A percentile compares a stretch with the other conserved stretches of the same genome.
These are phyloP conservation scores for Fabriciana adippe DNA, from an alignment of 2,888 invertebrate species.

Conservation along the genomic window DNA sequence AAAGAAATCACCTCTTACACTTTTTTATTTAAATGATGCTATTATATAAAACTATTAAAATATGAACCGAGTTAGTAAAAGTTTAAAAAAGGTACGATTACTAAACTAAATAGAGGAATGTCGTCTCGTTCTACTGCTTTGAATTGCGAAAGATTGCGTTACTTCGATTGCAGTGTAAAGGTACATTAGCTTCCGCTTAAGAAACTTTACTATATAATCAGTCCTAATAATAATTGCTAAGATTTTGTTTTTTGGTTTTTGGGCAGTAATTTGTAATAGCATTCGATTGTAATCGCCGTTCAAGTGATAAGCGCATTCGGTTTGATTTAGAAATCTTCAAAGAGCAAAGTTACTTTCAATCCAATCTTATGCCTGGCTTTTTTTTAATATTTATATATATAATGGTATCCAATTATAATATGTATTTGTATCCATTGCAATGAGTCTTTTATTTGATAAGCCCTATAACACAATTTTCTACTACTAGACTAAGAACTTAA, in stretches of 20 bases:
- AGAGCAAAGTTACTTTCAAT: too few relatives aligned
- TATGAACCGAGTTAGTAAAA: constrained; percentile 21
- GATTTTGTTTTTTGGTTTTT: constrained; percentile 5
- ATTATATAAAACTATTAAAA: constrained; percentile 12
- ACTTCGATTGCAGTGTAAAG: constrained; percentile 28
- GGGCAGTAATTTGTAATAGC: not conserved
- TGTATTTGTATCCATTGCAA: too few relatives aligned
- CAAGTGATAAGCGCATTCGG: not conserved
- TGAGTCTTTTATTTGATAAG: too few relatives aligned
- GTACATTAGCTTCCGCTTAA: constrained; percentile 32
- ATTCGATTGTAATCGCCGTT: not conserved
- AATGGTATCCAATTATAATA: too few relatives aligned
- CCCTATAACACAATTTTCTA: too few relatives aligned
- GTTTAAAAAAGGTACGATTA: constrained; percentile 22
- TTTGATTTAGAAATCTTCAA: not conserved
- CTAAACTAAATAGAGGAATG: constrained; percentile 36
- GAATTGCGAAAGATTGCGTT: constrained; percentile 31
- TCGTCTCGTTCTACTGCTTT: constrained; percentile 23
- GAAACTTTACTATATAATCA: constrained; percentile 18
- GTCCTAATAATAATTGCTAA: constrained; percentile 2
- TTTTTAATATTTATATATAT: too few relatives aligned
- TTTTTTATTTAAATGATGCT: not conserved
- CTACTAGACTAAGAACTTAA: too few relatives aligned
- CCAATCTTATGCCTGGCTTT: too few relatives aligned
- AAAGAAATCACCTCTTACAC: not conserved